These are phyloP conservation scores for Dugesia japonica DNA, from an alignment of 2,888 invertebrate genomes.

Conservation along the genomic window DNA sequence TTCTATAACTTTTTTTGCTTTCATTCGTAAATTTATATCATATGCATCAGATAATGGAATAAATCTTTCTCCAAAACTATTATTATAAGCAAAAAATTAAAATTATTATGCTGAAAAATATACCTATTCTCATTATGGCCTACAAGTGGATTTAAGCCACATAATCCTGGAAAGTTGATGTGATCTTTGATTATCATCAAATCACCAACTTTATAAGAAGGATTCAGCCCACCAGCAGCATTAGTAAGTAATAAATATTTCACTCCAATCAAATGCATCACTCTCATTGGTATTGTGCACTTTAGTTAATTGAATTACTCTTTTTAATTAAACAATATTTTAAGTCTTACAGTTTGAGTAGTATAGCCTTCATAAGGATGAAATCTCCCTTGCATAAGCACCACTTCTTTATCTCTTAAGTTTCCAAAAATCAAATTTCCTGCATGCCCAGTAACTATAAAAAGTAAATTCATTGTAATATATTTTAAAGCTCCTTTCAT, in stretches of 20 bases:
- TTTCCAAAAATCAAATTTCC: conserved; percentile 73
- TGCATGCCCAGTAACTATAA: conserved; percentile 63
- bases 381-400: conserved; percentile 86
- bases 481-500: too few species aligned
- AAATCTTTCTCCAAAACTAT: conserved; percentile 83
- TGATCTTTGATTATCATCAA: conserved; percentile 93
- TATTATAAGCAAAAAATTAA: too few species aligned
- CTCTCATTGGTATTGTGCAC: conserved; percentile 81
- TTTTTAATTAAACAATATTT: too few species aligned
- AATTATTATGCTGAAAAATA: too few species aligned
- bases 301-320: too few species aligned
- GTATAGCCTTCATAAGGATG: conserved; percentile 60
- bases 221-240: conserved; percentile 85
- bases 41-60: conserved; percentile 81
- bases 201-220: conserved; percentile 71
- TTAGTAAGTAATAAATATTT: conserved; percentile 77
- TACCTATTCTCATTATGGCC: conserved; percentile 77
- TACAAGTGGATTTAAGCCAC: conserved; percentile 74
- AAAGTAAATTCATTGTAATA: too few species aligned
- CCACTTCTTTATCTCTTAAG: conserved; percentile 61
- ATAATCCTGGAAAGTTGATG: conserved; percentile 85
- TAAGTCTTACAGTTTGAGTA: conserved; percentile 7
- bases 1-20: conserved; percentile 52
- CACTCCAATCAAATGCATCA: conserved; percentile 84
- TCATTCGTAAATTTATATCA: conserved; percentile 47